Conservation (phyloP, 2,797 vertebrate genomes). For the Phoebastria nigripes region DNA sequence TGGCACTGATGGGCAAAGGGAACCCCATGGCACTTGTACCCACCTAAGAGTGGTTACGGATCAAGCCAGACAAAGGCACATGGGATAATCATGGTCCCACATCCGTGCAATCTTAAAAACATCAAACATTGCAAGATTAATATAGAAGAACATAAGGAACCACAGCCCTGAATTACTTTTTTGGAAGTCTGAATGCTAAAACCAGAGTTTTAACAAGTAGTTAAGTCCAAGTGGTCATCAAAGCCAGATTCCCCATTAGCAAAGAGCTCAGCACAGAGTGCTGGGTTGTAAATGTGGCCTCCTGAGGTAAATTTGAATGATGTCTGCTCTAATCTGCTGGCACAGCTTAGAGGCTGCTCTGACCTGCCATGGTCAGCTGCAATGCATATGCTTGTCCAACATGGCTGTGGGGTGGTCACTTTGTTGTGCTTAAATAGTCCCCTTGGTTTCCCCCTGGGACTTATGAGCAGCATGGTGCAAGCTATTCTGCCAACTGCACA, state of each 20-base stretch:
- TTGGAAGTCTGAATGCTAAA: background rate
- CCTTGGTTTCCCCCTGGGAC: background rate
- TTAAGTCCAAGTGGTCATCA: background rate
- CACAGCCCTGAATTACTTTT: background rate
- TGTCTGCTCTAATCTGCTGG: background rate
- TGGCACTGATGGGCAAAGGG: background rate
- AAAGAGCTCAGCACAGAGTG: background rate
- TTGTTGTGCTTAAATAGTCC: background rate
- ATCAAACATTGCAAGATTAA: background rate
- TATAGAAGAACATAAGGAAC: background rate
- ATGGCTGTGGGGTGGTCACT: fast-evolving
- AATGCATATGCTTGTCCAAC: fast-evolving
- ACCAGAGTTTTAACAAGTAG: background rate
- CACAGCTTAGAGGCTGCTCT: background rate
- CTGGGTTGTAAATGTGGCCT: background rate
- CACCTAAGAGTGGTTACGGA: background rate
- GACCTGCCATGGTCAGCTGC: background rate
- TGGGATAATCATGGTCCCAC: background rate
- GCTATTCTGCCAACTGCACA: fast-evolving
- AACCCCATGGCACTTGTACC: background rate
- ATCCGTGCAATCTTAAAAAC: background rate
- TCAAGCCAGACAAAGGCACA: background rate
- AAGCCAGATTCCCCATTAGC: background rate
- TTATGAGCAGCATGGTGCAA: fast-evolving
- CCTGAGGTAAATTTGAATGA: background rate